Conservation (phyloP, 1,140 invertebrate species). For the Belonocnema kinseyi region DNA sequence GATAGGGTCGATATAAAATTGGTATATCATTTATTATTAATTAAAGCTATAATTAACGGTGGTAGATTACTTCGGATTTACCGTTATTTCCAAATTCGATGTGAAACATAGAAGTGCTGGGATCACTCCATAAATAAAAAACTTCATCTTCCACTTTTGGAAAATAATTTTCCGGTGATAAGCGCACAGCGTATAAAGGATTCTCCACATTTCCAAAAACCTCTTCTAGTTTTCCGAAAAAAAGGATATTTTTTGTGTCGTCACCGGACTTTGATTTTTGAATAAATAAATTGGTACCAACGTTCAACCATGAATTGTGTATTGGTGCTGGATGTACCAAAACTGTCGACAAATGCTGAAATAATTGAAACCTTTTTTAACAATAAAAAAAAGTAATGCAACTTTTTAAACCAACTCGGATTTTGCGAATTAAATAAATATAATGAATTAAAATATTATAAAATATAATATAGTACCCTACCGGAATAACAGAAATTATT, state of each 20-base stretch:
- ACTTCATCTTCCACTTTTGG: constrained; percentile 37
- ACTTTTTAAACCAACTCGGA: not conserved
- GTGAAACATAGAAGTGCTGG: constrained; percentile 36
- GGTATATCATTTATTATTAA: not conserved
- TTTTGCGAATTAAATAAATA: not conserved
- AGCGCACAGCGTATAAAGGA: constrained; percentile 52
- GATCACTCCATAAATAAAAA: constrained; percentile 48
- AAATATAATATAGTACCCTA: not conserved
- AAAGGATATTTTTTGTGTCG: constrained; percentile 4
- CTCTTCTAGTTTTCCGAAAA: constrained; percentile 52
- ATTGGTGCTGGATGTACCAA: not conserved
- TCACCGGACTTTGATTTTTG: not conserved
- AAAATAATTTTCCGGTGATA: not conserved
- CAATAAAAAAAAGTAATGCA: constrained; percentile 10
- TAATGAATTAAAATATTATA: not conserved
- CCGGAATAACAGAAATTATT: constrained; percentile 11
- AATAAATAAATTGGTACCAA: not conserved
- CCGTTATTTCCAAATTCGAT: not conserved
- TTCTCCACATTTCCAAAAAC: constrained; percentile 50
- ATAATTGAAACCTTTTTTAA: not conserved
- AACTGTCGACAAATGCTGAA: not conserved
- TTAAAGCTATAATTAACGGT: constrained; percentile 12
- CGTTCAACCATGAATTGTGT: not conserved
- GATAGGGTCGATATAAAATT: not conserved
- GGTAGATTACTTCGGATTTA: constrained; percentile 30